These are phyloP conservation scores for Frankliniella intonsa DNA, from an alignment of 2,888 invertebrate genomes.

Conservation along the genomic window DNA sequence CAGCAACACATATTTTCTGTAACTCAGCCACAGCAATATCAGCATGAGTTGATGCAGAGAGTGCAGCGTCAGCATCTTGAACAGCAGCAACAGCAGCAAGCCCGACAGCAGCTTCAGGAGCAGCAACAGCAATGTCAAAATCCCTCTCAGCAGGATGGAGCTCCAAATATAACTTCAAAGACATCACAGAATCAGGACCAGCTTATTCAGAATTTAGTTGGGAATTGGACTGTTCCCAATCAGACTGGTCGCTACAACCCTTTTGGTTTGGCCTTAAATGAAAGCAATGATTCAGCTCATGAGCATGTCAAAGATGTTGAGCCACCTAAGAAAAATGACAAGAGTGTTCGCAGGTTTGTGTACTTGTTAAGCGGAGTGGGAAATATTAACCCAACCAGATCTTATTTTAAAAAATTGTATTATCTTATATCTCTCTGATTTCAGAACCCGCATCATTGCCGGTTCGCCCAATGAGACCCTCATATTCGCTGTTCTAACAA, in stretches of 20 bases:
- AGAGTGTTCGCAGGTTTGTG: constrained; percentile 27
- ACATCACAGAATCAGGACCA: constrained; percentile 44
- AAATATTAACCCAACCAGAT: constrained; percentile 46
- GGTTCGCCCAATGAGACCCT: constrained; percentile 75
- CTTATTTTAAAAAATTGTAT: constrained; percentile 29
- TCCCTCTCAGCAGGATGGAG: neutral
- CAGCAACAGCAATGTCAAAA: constrained; percentile 26
- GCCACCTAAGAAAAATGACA: constrained; percentile 21
- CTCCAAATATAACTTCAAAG: neutral
- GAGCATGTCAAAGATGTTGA: constrained; percentile 34
- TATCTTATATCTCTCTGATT: constrained; percentile 19
- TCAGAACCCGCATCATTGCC: neutral
- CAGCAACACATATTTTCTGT: neutral
- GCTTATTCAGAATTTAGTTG: constrained; percentile 65
- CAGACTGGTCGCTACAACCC: constrained; percentile 69
- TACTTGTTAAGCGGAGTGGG: constrained; percentile 47
- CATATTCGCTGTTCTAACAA: constrained; percentile 80
- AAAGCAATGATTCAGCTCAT: constrained; percentile 5
- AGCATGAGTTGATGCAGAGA: neutral
- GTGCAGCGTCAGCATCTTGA: neutral
- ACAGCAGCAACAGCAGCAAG: constrained; percentile 22
- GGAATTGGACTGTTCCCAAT: constrained; percentile 64
- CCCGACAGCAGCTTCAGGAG: neutral
- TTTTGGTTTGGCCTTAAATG: constrained; percentile 52
- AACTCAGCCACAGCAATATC: neutral